Base-by-base conservation (phyloP, 2,113 vertebrate genomes). In the Spea bombifrons region DNA sequence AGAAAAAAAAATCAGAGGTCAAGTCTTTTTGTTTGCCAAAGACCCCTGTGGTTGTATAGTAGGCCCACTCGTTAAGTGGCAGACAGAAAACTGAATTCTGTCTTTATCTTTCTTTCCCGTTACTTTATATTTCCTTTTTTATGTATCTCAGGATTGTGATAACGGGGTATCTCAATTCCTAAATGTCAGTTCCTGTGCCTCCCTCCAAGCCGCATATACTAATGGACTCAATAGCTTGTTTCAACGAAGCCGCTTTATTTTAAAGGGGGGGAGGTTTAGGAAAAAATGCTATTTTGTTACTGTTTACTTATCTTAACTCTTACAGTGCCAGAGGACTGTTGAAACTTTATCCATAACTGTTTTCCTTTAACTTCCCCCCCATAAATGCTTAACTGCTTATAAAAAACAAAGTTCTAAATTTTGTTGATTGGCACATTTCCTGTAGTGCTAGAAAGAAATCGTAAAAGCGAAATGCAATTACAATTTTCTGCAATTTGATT, bases 21-120 rank as follows among this genome's bases (percentile, higher is more conserved):
- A 71, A 13, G 45, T 77, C 57, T 68, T 47, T 77, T 70, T 77
- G 53, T 71, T 77, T 70, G 75, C 55, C 9, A 13, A 63, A 61
- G 66, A 49, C 55, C 75, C 55, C 59, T 49, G 49, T 43, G 66
- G 75, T 77, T 55, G 46, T 53, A 17, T 46, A 70, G 75, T 66
- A 70, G 68, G 75, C 49, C 59, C 8, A 43, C 52, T 49, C 53
- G 63, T 70, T 70, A 77, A 61, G 16, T 59, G 7, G 45, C 49
- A 46, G 50, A 70, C 48, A 63, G 75, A 71, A 77, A 63, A 43
- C 55, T 77, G 50, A 66, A 77, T 77, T 77, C 75, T 50, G 53
- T 43, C 66, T 67, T 76, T 77, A 77, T 77, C 75, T 77, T 77
- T 77, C 30, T 30, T 77, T 45, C 55, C 8, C 10, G 43, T 77